Evolutionary conservation across 1,140 invertebrate species (phyloP).

Genomic region (Drosophila ironensis): DNA sequence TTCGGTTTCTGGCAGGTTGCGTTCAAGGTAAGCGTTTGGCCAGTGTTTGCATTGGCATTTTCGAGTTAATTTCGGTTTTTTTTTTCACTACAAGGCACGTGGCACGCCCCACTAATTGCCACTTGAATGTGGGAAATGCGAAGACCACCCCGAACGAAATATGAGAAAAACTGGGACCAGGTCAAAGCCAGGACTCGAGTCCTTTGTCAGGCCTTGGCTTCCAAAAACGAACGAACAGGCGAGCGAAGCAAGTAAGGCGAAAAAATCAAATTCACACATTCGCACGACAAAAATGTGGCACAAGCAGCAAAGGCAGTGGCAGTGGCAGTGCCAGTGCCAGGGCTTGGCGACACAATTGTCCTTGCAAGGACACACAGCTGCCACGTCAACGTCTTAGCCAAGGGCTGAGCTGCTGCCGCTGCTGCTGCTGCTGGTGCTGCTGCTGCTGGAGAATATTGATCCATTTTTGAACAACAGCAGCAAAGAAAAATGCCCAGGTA

Average conservation of each 20-base stretch:
- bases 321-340: no score
- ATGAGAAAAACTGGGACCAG: constrained; percentile 18
- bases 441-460: constrained; percentile 64
- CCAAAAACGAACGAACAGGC: neutral
- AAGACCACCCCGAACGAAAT: neutral
- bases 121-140: constrained; percentile 40
- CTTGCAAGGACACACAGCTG: constrained; percentile 73
- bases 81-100: constrained; percentile 9
- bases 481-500: constrained; percentile 51
- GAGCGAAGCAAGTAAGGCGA: no score
- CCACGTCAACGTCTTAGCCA: constrained; percentile 66
- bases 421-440: constrained; percentile 13
- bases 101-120: constrained; percentile 51
- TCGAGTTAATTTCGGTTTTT: constrained; percentile 46
- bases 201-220: constrained; percentile 29
- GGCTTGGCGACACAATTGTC: constrained; percentile 55
- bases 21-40: constrained; percentile 58
- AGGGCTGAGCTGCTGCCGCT: constrained; percentile 31
- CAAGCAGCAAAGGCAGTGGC: no score
- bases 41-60: constrained; percentile 34
- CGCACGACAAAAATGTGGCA: constrained; percentile 15
- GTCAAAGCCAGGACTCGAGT: constrained; percentile 25
- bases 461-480: constrained; percentile 27
- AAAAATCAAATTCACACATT: constrained; percentile 49
- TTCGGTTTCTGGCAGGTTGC: constrained; percentile 7